Evolutionary conservation across 1,140 invertebrate genomes (phyloP).

Genomic region (Calephelis nemesis): DNA sequence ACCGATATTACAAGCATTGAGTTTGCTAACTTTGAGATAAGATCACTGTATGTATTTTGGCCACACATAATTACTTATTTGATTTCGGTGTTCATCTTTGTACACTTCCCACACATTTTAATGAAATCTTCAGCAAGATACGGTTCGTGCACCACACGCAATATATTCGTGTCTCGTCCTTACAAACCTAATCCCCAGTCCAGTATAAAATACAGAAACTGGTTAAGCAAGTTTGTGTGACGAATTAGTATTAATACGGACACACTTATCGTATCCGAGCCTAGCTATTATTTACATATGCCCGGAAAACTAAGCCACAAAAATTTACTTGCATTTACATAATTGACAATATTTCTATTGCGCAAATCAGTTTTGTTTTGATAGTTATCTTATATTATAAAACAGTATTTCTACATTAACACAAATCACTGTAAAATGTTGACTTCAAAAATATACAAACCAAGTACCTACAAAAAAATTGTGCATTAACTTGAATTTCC

Average conservation of each 20-base stretch:
- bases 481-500: no score
- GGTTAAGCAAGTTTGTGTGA: slow-evolving; percentile 11
- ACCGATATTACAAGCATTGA: no score
- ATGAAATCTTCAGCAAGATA: no score
- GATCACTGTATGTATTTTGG: no score
- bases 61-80: no score
- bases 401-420: no score
- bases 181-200: background rate
- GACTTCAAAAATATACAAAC: no score
- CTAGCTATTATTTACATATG: background rate
- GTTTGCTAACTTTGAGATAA: no score
- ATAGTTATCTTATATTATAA: background rate
- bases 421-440: no score
- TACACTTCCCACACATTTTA: no score
- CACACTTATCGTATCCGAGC: background rate
- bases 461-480: no score
- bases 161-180: background rate
- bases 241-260: slow-evolving; percentile 16
- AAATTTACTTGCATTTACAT: background rate
- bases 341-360: background rate
- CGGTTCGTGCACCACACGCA: background rate
- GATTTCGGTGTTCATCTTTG: no score
- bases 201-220: slow-evolving; percentile 12
- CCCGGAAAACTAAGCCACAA: background rate
- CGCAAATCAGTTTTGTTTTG: background rate